Base-by-base conservation (phyloP, 2,888 invertebrate genomes). In the Trachelus stipa region DNA sequence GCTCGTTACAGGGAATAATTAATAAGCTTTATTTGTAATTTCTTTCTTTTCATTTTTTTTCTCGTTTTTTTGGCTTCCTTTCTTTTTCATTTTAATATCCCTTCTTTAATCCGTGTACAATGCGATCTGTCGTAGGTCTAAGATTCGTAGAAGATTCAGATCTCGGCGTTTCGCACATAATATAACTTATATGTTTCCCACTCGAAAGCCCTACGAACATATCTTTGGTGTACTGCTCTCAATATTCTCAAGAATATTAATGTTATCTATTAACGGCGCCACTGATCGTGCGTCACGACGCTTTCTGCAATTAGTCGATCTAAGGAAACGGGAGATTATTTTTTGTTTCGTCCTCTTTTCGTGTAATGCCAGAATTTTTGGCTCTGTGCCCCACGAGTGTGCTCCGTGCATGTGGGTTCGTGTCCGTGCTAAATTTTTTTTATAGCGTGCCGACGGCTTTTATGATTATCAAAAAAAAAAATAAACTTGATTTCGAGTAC, bases 181-280 rank as follows among this genome's bases (percentile, higher is more conserved):
- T 81, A 80, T 81, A 82, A 83, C 79, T 81, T 81, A 79, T 81
- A 79, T 79, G 74, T 79, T 76, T 79, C 83, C 84, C 83, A 82
- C 82, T 83, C 84, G 83, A 87, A 85, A 84, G 85, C 82, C 86
- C 84, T 86, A 85, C 86, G 84, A 87, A 87, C 85, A 85, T 86
- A 85, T 89, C 89, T 89, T 89, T 89, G 89, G 89, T 88, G 88
- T 88, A 88, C 85, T 87, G 88, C 87, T 87, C 84, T 34, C 12
- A 31, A 31, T 56, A 56, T 56, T 56, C 23, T 56, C 56, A 56
- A 56, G 92, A 93, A 93, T 93, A 93, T 93, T 92, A 93, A 93
- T 93, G 93, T 92, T 92, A 80, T 80, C 81, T 83, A 84, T 84
- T 77, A 81, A 79, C 79, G 81, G 80, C 78, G 82, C 82, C 83